Base-by-base conservation (phyloP, 2,797 vertebrate genomes). In the Hyperoplus lanceolatus region DNA sequence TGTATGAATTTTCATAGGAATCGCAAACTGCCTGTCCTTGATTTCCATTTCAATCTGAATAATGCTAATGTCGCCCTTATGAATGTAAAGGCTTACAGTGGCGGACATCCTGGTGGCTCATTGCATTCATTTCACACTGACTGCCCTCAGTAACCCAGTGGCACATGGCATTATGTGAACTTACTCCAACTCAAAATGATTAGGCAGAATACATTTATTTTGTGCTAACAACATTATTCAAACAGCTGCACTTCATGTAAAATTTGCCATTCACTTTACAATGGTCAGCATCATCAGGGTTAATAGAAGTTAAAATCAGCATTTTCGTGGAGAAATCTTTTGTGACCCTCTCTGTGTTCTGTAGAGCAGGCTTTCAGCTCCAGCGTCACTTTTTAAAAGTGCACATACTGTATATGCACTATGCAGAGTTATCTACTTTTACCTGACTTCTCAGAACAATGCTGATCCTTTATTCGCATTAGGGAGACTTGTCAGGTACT, bases 101-200 rank as follows among this genome's bases (percentile, higher is more conserved):
- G 70, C 51, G 60, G 63, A 81, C 50, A 39, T 64, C 59, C 64
- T 73, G 77, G 53, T 75, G 83, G 70, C 87, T 87, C 87, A 85
- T 87, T 63, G 60, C 59, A 70, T 72, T 82, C 1, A 84, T 81
- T 82, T 82, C 65, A 69, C 51, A 41, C 36, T 57, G 45, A 59
- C 71, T 42, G 16, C 70, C 15, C 59, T 51, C 38, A 48, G 64
- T 55, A 61, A 70, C 45, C 51, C 53, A 60, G 42, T 51, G 66
- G 75, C 58, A 85, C 67, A 55, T 50, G 29, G 48, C 56, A 62
- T 41, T 64, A 69, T 67, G 58, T 77, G 76, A 87, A 87, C 59
- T 21, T 29, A n/a, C 50, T 51, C 39, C 8, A 75, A 51, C 41
- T 4, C 41, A 45, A 62, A 70, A 66, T 79, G 38, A 79, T 3